Base-by-base conservation (phyloP, 2,797 vertebrate species). In the Micropoecilia bifurca region DNA sequence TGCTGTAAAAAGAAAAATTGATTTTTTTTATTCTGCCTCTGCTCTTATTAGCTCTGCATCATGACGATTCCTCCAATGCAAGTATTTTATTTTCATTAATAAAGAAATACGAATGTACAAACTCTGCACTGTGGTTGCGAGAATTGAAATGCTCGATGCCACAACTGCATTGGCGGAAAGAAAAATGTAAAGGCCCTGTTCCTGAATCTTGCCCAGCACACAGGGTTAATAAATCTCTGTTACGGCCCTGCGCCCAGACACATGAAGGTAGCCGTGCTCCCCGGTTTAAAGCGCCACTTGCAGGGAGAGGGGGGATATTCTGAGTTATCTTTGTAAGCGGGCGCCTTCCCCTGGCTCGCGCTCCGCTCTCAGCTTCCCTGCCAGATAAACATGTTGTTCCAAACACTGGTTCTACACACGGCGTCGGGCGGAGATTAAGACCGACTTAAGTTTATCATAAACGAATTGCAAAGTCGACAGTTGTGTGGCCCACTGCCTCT, bases 381-480 rank as follows among this genome's bases (percentile, higher is more conserved):
- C 85, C 83, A 91, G 90, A 91, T 94, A 93, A 94, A 93, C 92
- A 92, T 90, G 91, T 92, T 92, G 92, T 90, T 93, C 89, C 91
- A 88, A 91, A 91, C 91, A 86, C 80, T 83, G 91, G 90, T 93
- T 91, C 86, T 79, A 92, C 90, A 90, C 89, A 83, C 86, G 74
- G 90, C 73, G 71, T 86, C 83, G 53, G 88, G 91, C 78, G 66
- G 80, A 93, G 92, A 94, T 93, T 93, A 94, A 91, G 77, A 81
- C 87, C 47, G 90, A 92, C 91, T 94, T 93, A 94, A 90, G 89
- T 91, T 93, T 91, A 92, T 93, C 91, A 91, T 87, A 93, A 93
- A 91, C 89, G 92, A 92, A 91, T 90, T 92, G 93, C 92, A 90
- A 93, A 92, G 94, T 93, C 86, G 91, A 93, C 92, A 92, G 87